Evolutionary conservation across 2,888 invertebrate genomes (phyloP).

Genomic region (Tubulanus polymorphus): DNA sequence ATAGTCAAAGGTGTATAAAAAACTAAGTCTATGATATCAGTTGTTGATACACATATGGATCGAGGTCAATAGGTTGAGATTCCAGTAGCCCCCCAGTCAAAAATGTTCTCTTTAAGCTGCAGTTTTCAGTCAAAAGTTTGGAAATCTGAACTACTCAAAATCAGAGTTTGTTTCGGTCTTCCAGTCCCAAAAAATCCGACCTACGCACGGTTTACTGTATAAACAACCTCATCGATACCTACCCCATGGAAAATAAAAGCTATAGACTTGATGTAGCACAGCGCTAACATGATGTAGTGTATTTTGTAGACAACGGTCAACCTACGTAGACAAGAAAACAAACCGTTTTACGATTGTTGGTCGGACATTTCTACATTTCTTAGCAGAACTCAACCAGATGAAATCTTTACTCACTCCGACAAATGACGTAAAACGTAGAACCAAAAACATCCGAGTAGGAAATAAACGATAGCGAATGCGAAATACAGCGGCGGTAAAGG

Average conservation of each 20-base stretch:
- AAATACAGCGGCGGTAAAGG: slow-evolving; percentile 89
- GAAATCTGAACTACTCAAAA: too few species aligned
- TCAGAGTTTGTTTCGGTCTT: too few species aligned
- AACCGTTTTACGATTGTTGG: not conserved
- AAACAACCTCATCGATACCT: slow-evolving; percentile 27
- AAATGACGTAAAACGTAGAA: slow-evolving; percentile 76
- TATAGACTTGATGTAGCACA: slow-evolving; percentile 86
- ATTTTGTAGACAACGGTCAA: slow-evolving; percentile 77
- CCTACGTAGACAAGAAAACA: slow-evolving; percentile 32
- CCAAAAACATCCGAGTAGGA: slow-evolving; percentile 88
- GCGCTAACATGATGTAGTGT: slow-evolving; percentile 91
- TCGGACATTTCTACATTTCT: not conserved
- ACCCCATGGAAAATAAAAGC: slow-evolving; percentile 89
- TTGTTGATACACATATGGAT: too few species aligned
- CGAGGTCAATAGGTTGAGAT: too few species aligned
- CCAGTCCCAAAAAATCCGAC: too few species aligned
- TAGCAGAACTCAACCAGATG: not conserved
- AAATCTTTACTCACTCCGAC: slow-evolving; percentile 41
- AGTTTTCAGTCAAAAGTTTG: too few species aligned
- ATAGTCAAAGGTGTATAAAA: too few species aligned
- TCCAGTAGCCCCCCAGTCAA: too few species aligned
- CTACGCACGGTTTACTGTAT: too few species aligned
- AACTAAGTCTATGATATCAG: too few species aligned
- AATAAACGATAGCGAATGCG: slow-evolving; percentile 84
- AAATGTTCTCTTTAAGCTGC: too few species aligned